phyloP scores from a whole-genome alignment of 1,140 invertebrate species.

The Psix sp. region DNA sequence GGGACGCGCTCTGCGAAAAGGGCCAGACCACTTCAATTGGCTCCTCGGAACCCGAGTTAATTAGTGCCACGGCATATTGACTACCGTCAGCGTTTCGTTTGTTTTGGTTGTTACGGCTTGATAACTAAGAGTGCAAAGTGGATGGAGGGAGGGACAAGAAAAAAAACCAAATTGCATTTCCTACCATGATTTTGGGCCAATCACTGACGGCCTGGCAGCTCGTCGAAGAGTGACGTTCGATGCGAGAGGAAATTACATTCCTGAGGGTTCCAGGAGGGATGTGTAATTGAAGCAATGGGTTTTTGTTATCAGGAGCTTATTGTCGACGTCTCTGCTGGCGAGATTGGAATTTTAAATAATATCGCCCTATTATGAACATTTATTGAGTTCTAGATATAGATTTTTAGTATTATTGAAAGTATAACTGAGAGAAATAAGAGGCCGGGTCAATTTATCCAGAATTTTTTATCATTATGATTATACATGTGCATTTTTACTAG shows the following conservation, averaged over 20 bases:
- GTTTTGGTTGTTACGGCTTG: slow-evolving; percentile 29
- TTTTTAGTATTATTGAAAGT: too few species aligned
- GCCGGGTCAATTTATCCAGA: too few species aligned
- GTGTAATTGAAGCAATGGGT: slow-evolving; percentile 14
- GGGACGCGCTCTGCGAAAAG: slow-evolving; percentile 40
- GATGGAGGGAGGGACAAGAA: background rate
- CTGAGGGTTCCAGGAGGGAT: background rate
- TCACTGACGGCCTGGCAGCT: slow-evolving; percentile 8
- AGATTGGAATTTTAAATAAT: slow-evolving; percentile 38
- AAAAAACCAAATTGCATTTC: slow-evolving; percentile 22
- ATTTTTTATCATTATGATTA: too few species aligned
- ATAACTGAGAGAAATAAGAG: too few species aligned
- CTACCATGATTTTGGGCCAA: slow-evolving; percentile 5
- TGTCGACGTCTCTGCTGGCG: slow-evolving; percentile 4
- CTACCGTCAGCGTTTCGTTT: slow-evolving; percentile 25
- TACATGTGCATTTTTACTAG: too few species aligned
- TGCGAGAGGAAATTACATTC: slow-evolving; percentile 24
- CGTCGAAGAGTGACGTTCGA: slow-evolving; percentile 1
- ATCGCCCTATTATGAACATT: too few species aligned
- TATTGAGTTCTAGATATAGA: too few species aligned
- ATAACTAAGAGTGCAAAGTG: slow-evolving; percentile 11
- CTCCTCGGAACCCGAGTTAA: slow-evolving; percentile 28
- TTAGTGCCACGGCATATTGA: slow-evolving; percentile 32
- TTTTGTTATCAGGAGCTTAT: slow-evolving; percentile 12
- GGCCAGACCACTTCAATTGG: slow-evolving; percentile 39